Base-by-base conservation (phyloP, 2,888 invertebrate genomes). In the Perdita meconis region DNA sequence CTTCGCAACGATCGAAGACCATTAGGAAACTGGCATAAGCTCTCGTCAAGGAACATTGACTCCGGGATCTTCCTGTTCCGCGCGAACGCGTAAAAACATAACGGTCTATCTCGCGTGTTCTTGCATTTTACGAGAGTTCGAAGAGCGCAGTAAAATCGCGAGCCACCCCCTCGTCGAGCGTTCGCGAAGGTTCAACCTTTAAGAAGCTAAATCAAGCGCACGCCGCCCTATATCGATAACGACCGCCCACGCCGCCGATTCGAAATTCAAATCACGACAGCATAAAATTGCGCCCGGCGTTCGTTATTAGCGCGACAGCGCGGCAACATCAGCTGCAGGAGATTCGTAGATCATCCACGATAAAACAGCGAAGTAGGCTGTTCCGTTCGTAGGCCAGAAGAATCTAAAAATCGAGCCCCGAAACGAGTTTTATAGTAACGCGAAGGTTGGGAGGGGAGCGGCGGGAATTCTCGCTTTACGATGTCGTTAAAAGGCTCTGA, bases 401-500 rank as follows among this genome's bases (percentile, higher is more conserved):
- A 12, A 6, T 22, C 22, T 19, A 10, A 44, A 22, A 30, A 22
- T 42, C 36, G 8, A 42, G 30, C 2, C 10, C n/a, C n/a, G n/a
- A 16, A 30, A 44, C 26, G 36, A 57, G 22, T 44, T 64, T 74
- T 16, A 42, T n/a, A 19, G 51, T 13, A 51, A 42, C 42, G 34
- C 56, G 40, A 51, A 51, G 38, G 36, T 19, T n/a, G n/a, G n/a
- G 19, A 12, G 12, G n/a, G 22, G 34, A 42, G 36, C 40, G 13
- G 2, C 24, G 6, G 2, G 42, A 26, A 63, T 36, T 63, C 57
- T 63, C 42, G 1, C 36, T 74, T 71, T 74, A 74, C 36, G 63
- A 57, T 19, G 57, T 63, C 63, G 57, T 74, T 74, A 59, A 53
- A 74, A 71, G 30, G 12, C n/a, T 55, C 34, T 44, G 34, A 34